Percentiles rank a stretch among this genome's conserved stretches.
phyloP scores from a whole-genome alignment of 2,797 vertebrate genomes.

The Harpagifer antarcticus region DNA sequence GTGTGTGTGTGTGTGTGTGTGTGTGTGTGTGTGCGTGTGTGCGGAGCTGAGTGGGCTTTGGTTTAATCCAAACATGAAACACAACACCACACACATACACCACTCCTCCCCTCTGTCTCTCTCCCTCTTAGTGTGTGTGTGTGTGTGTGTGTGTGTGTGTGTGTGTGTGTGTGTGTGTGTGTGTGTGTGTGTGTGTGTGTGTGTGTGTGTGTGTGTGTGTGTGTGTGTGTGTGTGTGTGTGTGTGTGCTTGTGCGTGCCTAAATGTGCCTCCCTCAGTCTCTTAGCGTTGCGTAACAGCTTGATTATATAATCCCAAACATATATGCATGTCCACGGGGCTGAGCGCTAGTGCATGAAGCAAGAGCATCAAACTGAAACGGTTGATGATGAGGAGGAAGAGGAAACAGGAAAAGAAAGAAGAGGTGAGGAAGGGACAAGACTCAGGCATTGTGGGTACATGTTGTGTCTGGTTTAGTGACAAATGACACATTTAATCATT shows the following conservation, averaged over 20 bases:
- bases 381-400: conserved; percentile 3
- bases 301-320: conserved; percentile 85
- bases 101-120: conserved; percentile 8
- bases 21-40: conserved; percentile 40
- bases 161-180: conserved; percentile 42
- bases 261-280: conserved; percentile 60
- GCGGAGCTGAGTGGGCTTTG: conserved; percentile 70
- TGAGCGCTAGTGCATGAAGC: conserved; percentile 68
- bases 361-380: conserved; percentile 53
- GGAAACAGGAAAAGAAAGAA: conserved; percentile 16
- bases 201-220: conserved; percentile 26
- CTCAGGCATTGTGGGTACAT: not conserved
- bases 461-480: conserved; percentile 21
- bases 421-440: conserved; percentile 24
- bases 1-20: conserved; percentile 18
- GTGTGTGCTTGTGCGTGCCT: conserved; percentile 32
- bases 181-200: conserved; percentile 28
- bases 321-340: conserved; percentile 79
- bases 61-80: conserved; percentile 83
- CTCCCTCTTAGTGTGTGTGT: conserved; percentile 39
- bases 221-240: conserved; percentile 44
- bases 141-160: conserved; percentile 44
- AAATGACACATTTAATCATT: not conserved
- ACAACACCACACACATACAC: conserved; percentile 45
- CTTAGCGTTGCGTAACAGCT: conserved; percentile 78